phyloP scores from a whole-genome alignment of 1,140 invertebrate genomes.

The Aporrectodea caliginosa region DNA sequence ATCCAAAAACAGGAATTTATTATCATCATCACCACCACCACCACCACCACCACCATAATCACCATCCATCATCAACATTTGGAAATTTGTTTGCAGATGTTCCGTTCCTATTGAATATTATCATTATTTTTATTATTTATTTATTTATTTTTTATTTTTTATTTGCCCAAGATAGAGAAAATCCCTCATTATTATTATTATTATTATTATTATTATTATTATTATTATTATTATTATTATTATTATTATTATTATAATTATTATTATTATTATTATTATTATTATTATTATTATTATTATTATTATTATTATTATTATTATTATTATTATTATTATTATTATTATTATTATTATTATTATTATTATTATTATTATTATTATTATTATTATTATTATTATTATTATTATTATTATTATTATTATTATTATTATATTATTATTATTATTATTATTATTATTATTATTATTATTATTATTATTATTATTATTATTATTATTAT shows the following conservation, averaged over 20 bases:
- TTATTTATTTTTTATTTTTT: not conserved
- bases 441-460: too few relatives aligned
- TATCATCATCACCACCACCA: not conserved
- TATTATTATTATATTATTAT: too few relatives aligned
- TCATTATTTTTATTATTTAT: not conserved
- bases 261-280: not conserved
- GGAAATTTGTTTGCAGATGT: not conserved
- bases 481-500: too few relatives aligned
- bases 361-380: not conserved
- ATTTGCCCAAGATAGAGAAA: too few relatives aligned
- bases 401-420: not conserved
- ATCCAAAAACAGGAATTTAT: not conserved
- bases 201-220: not conserved
- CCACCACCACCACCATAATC: not conserved
- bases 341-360: not conserved
- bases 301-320: not conserved
- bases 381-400: not conserved
- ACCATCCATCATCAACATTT: not conserved
- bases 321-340: not conserved
- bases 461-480: too few relatives aligned
- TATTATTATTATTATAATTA: not conserved
- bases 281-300: not conserved
- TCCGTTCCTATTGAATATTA: not conserved
- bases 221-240: not conserved
- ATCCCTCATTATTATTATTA: too few relatives aligned